phyloP scores from a whole-genome alignment of 1,140 invertebrate genomes.

The Drosophila varians region DNA sequence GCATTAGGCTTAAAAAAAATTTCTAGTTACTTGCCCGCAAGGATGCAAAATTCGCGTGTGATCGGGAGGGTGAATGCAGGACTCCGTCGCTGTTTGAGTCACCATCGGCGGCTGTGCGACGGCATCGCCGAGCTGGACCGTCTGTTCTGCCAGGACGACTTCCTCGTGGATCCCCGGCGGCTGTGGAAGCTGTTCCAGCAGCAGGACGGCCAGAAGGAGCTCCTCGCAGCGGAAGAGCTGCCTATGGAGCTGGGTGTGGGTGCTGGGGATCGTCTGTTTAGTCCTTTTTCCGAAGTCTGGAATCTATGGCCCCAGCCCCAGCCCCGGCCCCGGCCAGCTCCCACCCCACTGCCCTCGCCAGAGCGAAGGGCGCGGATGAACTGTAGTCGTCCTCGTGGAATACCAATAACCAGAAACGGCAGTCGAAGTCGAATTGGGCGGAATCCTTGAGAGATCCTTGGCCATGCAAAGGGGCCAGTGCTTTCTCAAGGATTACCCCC shows the following conservation, averaged over 20 bases:
- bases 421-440: not conserved
- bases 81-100: slow-evolving; percentile 3
- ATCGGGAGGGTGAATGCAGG: slow-evolving; percentile 10
- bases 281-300: no score
- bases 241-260: no score
- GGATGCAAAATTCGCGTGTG: slow-evolving; percentile 35
- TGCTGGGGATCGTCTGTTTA: no score
- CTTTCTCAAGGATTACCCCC: not conserved
- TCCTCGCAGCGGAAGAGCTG: not conserved
- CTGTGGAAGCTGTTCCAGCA: slow-evolving; percentile 9
- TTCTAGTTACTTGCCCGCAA: not conserved
- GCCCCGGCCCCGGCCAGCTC: not conserved
- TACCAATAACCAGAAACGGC: no score
- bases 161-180: slow-evolving; percentile 8
- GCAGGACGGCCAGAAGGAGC: not conserved
- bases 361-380: not conserved
- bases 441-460: slow-evolving; percentile 1
- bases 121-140: slow-evolving; percentile 11
- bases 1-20: not conserved
- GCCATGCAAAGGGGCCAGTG: not conserved
- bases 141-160: slow-evolving; percentile 12
- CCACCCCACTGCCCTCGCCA: not conserved
- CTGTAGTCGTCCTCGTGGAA: not conserved
- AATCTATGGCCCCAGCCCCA: no score
- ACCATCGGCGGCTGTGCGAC: slow-evolving; percentile 12